A percentile compares a stretch with the other conserved stretches of the same genome.
phyloP scores from a whole-genome alignment of 2,888 invertebrate genomes.

The Salpingus planirostris region DNA sequence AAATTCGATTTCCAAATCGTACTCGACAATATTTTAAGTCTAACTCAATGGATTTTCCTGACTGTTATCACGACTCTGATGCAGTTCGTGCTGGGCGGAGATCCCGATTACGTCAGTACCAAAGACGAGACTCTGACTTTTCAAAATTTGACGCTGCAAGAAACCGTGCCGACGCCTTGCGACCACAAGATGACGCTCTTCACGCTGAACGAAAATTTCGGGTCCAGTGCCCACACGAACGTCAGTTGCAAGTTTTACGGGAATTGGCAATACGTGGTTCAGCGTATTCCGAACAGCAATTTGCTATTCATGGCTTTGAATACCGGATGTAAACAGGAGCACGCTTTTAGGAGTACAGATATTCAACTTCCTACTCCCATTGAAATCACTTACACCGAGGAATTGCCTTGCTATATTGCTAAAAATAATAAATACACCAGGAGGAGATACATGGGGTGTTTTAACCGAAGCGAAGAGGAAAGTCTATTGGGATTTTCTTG shows the following conservation, averaged over 20 bases:
- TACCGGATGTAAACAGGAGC: slow-evolving; percentile 44
- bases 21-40: no score
- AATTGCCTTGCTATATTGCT: slow-evolving; percentile 35
- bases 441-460: slow-evolving; percentile 34
- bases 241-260: slow-evolving; percentile 38
- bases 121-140: slow-evolving; percentile 41
- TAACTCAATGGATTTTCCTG: no score
- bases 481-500: no score
- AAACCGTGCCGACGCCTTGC: slow-evolving; percentile 77
- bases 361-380: slow-evolving; percentile 32
- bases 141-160: slow-evolving; percentile 59
- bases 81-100: slow-evolving; percentile 21
- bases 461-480: no score
- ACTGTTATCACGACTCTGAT: no score
- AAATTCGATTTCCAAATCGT: no score
- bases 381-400: slow-evolving; percentile 32
- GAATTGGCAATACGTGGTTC: slow-evolving; percentile 64
- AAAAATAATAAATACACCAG: slow-evolving; percentile 36
- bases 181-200: slow-evolving; percentile 56
- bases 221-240: slow-evolving; percentile 17
- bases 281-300: slow-evolving; percentile 68
- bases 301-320: slow-evolving; percentile 71
- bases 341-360: slow-evolving; percentile 19
- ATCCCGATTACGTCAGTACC: slow-evolving; percentile 23
- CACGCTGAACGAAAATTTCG: slow-evolving; percentile 25